phyloP scores from a whole-genome alignment of 1,140 invertebrate genomes.

The Halictus rubicundus region DNA sequence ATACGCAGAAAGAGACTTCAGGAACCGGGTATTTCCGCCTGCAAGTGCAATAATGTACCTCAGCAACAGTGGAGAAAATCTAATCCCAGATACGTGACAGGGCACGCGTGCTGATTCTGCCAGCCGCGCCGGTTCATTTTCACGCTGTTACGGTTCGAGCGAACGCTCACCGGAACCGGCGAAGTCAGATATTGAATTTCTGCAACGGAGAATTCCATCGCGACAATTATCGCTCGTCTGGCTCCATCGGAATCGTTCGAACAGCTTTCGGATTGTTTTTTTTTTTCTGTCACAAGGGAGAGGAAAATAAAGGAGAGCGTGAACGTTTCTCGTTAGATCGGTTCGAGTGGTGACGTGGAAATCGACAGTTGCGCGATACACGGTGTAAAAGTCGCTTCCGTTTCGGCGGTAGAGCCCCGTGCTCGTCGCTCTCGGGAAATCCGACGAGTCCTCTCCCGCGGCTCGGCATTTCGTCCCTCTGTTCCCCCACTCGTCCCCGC shows the following conservation, averaged over 20 bases:
- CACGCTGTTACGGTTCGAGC: not conserved
- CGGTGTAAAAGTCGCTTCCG: not conserved
- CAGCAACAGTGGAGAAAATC: not conserved
- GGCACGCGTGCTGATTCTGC: not conserved
- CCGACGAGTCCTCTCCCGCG: not conserved
- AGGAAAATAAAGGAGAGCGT: not conserved
- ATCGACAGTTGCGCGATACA: slow-evolving; percentile 31
- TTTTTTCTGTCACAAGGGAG: not conserved
- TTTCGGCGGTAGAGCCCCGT: not conserved
- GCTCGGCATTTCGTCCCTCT: too few species aligned
- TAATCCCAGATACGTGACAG: slow-evolving; percentile 13
- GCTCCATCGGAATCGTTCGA: not conserved
- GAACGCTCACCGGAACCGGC: not conserved
- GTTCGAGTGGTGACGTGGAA: not conserved
- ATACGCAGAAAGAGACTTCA: not conserved
- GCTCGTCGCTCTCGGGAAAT: not conserved
- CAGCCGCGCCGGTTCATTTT: not conserved
- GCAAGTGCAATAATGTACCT: not conserved
- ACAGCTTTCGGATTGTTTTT: not conserved
- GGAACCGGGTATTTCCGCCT: not conserved
- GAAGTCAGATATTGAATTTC: slow-evolving; percentile 21
- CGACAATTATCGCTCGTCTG: not conserved
- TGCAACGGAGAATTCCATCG: not conserved
- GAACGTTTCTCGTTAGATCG: not conserved
- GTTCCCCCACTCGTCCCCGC: slow-evolving; percentile 3